A percentile compares a stretch with the other conserved stretches of the same genome.
These are phyloP conservation scores for Drosophila meridionalis DNA, from an alignment of 2,888 invertebrate species.

Conservation along the genomic window DNA sequence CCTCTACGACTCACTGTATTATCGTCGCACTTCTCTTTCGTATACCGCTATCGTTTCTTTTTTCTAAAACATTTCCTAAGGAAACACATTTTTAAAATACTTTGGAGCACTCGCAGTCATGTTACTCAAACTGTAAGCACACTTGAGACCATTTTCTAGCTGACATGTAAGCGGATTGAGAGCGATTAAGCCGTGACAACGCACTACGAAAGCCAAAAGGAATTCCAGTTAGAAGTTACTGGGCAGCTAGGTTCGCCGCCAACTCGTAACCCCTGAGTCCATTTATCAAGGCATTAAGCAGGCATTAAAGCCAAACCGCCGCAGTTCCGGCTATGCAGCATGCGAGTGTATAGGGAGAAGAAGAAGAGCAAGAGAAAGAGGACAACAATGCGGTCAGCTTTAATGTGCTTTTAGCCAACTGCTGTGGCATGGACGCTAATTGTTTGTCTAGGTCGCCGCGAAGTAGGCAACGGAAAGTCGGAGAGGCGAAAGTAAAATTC, in stretches of 20 bases:
- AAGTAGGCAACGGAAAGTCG: slow-evolving; percentile 2
- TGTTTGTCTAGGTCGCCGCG: slow-evolving; percentile 1
- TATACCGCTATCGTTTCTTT: background rate
- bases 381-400: slow-evolving; percentile 19
- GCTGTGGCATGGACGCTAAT: slow-evolving; percentile 24
- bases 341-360: slow-evolving; percentile 11
- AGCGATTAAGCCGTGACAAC: slow-evolving; percentile 28
- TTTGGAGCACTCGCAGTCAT: slow-evolving; percentile 3
- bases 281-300: slow-evolving; percentile 48
- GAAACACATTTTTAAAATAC: slow-evolving; percentile 2
- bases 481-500: background rate
- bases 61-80: background rate
- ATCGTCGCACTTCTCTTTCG: background rate
- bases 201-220: slow-evolving; percentile 4
- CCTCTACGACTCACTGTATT: background rate
- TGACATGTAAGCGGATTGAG: slow-evolving; percentile 47
- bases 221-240: slow-evolving; percentile 18
- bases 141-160: slow-evolving; percentile 18
- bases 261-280: slow-evolving; percentile 12
- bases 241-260: background rate
- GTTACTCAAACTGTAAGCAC: background rate
- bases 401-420: slow-evolving; percentile 24
- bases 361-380: background rate
- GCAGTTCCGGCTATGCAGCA: slow-evolving; percentile 37
- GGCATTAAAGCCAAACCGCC: slow-evolving; percentile 36